Evolutionary conservation across 2,888 invertebrate genomes (phyloP).

Genomic region (Idaea aversata): DNA sequence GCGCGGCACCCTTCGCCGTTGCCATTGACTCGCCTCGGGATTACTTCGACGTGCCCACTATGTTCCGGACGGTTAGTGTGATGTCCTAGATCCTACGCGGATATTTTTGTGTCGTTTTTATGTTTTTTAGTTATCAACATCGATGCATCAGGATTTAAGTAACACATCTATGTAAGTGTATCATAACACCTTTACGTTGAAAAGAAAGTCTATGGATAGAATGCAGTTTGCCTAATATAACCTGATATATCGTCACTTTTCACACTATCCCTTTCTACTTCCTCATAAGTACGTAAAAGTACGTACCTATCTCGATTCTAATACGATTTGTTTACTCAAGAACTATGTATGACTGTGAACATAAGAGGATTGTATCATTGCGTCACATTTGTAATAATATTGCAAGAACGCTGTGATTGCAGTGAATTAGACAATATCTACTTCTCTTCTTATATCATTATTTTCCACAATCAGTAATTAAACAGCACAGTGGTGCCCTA

Average conservation of each 20-base stretch:
- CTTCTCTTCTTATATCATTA: not conserved
- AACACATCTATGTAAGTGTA: not conserved
- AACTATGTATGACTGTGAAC: not conserved
- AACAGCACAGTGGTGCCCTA: not conserved
- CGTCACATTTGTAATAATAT: not conserved
- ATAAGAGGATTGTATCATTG: not conserved
- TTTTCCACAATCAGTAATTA: not conserved
- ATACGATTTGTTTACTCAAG: not conserved
- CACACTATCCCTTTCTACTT: too few relatives aligned
- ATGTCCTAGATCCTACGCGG: conserved; percentile 7
- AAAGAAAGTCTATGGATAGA: too few relatives aligned
- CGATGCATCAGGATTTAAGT: not conserved
- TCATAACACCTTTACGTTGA: not conserved
- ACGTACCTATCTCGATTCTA: not conserved
- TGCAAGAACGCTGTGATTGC: not conserved
- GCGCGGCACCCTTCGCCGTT: conserved; percentile 90
- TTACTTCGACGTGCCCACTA: conserved; percentile 91
- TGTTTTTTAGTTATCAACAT: not conserved
- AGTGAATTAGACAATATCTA: too few relatives aligned
- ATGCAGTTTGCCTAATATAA: too few relatives aligned
- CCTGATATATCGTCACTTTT: too few relatives aligned
- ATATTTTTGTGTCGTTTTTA: not conserved
- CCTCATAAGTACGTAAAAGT: too few relatives aligned
- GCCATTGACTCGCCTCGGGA: conserved; percentile 86
- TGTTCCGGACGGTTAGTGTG: conserved; percentile 90